A percentile compares a stretch with the other conserved stretches of the same genome.
phyloP scores from a whole-genome alignment of 2,797 vertebrate species.

The Alcedo atthis region DNA sequence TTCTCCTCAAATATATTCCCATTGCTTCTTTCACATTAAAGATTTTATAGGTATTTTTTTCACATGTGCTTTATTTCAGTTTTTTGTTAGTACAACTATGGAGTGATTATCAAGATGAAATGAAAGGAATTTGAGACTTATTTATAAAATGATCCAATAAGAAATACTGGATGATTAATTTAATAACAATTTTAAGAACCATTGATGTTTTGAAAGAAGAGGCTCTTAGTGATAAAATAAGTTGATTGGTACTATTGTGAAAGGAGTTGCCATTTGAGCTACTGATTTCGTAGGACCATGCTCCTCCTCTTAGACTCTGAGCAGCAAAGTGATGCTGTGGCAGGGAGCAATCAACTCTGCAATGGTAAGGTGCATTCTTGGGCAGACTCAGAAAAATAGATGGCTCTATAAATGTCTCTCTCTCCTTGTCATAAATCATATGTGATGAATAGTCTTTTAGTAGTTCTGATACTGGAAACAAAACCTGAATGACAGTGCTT shows the following conservation, averaged over 20 bases:
- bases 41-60: background rate
- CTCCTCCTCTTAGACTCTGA: background rate
- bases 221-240: background rate
- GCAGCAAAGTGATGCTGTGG: background rate
- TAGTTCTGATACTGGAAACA: background rate
- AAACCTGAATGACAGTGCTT: background rate
- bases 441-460: background rate
- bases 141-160: background rate
- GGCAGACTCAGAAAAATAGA: background rate
- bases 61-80: background rate
- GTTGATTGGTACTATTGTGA: background rate
- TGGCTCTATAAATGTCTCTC: background rate
- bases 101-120: background rate
- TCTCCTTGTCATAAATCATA: background rate
- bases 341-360: background rate
- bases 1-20: background rate
- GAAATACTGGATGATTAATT: background rate
- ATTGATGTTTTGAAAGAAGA: background rate
- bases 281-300: background rate
- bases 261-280: background rate
- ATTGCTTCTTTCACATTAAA: background rate
- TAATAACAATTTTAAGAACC: background rate
- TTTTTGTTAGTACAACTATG: background rate
- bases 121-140: background rate
- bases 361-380: background rate